Evolutionary conservation across 2,888 invertebrate genomes (phyloP), one percentile per base, ranked within the genome.

Genomic region (Octodonta nipae): DNA sequence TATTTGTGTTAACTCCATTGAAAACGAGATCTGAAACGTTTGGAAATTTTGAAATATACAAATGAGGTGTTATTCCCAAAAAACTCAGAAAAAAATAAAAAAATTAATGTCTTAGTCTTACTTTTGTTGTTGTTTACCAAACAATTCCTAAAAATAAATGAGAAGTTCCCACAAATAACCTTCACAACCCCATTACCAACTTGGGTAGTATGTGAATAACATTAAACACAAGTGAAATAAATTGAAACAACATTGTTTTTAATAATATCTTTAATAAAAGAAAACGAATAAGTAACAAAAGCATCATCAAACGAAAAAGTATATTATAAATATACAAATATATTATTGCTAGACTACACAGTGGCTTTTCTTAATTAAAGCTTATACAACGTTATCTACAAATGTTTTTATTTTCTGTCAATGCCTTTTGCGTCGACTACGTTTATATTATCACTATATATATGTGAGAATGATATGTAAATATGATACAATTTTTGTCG

Each of bases 261-360:
- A 7, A 7, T 7, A 20, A 20, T 20, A 7, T 20, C n/a, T 20
- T 20, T 20, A 20, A 20, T 20, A 20, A 20, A 20, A n/a, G 20
- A 20, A 20, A 20, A 7, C 20, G n/a, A 7, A n/a, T n/a, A 20
- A 20, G 20, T 20, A 39, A 52, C 51, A 53, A 48, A 52, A 52
- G 49, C 51, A 46, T 44, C 45, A 43, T 47, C 46, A 42, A 52
- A 52, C 43, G 38, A 50, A 49, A 33, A 36, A 40, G 49, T 44
- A 42, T 47, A 30, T 48, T 52, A 54, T 49, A 55, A 54, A 51
- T 52, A 49, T 54, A 55, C 47, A 51, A 52, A 55, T 51, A 49
- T 51, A 51, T 55, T 54, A 54, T 54, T 55, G 55, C 55, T 55
- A 49, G 28, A 41, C 48, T 50, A 50, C 47, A 46, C 44, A 45